These are phyloP conservation scores for Phymastichus coffea DNA, from an alignment of 1,140 invertebrate genomes.

Conservation along the genomic window DNA sequence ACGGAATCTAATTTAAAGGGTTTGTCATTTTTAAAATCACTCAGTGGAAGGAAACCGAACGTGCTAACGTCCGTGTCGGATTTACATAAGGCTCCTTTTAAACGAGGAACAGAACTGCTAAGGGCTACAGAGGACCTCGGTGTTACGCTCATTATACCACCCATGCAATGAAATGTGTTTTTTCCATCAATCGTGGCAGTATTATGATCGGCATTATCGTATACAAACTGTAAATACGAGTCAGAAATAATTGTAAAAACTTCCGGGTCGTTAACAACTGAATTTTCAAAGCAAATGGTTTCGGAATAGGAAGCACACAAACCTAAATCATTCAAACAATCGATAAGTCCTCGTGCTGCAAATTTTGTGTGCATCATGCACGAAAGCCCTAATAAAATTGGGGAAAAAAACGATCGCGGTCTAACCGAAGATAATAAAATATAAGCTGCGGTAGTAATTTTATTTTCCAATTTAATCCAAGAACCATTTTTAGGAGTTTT, in stretches of 20 bases:
- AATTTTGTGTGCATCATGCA: conserved; percentile 28
- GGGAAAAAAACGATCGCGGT: conserved; percentile 33
- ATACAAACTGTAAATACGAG: conserved; percentile 28
- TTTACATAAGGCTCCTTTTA: neutral
- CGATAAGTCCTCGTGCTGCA: conserved; percentile 26
- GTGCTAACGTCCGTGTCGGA: neutral
- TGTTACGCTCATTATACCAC: conserved; percentile 23
- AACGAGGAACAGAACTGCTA: neutral
- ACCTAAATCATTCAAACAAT: conserved; percentile 27
- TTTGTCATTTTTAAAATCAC: neutral
- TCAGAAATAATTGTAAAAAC: neutral
- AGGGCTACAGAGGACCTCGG: neutral
- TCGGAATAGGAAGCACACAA: conserved; percentile 29
- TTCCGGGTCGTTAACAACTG: conserved; percentile 2
- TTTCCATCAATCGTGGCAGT: conserved; percentile 30
- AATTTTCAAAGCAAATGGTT: conserved; percentile 15
- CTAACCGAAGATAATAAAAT: conserved; percentile 30
- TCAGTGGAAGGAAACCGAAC: neutral
- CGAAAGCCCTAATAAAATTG: conserved; percentile 24
- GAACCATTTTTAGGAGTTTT: too few relatives aligned
- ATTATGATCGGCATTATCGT: conserved; percentile 33
- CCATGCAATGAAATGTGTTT: conserved; percentile 34
- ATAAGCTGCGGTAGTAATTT: conserved; percentile 25
- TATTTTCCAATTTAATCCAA: conserved; percentile 17
- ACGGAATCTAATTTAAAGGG: too few relatives aligned